Evolutionary conservation across 2,888 invertebrate genomes (phyloP).

Genomic region (Odiellus spinosus): DNA sequence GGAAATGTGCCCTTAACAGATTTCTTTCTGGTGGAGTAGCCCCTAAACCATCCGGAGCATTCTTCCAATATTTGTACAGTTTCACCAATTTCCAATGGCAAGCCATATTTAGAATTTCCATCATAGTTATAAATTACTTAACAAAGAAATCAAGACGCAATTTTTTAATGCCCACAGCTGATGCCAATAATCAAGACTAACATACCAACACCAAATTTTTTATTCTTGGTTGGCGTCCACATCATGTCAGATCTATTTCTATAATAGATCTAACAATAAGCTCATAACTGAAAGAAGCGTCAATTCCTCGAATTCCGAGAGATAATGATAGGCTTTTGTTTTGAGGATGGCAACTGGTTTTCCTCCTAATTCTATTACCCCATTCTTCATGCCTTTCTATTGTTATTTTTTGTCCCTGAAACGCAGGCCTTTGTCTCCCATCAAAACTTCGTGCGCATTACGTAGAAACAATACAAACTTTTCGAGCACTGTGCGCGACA

Average conservation of each 20-base stretch:
- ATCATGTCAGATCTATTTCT: conserved; percentile 17
- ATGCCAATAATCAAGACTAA: conserved; percentile 3
- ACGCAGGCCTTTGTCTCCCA: too few relatives aligned
- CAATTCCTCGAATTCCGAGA: too few relatives aligned
- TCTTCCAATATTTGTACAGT: conserved; percentile 82
- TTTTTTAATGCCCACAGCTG: background rate
- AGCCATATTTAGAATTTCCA: conserved; percentile 39
- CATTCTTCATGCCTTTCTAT: too few relatives aligned
- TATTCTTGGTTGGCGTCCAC: conserved; percentile 26
- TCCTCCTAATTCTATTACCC: too few relatives aligned
- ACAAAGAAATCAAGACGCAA: conserved; percentile 3
- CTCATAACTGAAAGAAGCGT: too few relatives aligned
- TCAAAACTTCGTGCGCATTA: too few relatives aligned
- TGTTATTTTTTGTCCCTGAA: too few relatives aligned
- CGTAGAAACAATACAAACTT: too few relatives aligned
- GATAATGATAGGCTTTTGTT: too few relatives aligned
- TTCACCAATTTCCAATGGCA: conserved; percentile 66
- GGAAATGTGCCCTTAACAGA: conserved; percentile 58
- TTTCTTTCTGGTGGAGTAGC: conserved; percentile 59
- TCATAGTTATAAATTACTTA: conserved; percentile 81
- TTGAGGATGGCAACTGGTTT: too few relatives aligned
- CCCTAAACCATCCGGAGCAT: conserved; percentile 79
- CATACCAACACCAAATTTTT: conserved; percentile 26
- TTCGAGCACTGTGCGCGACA: too few relatives aligned
- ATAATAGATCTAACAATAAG: conserved; percentile 1